phyloP scores from a whole-genome alignment of 2,113 vertebrate species.

The Sapayoa aenigma region DNA sequence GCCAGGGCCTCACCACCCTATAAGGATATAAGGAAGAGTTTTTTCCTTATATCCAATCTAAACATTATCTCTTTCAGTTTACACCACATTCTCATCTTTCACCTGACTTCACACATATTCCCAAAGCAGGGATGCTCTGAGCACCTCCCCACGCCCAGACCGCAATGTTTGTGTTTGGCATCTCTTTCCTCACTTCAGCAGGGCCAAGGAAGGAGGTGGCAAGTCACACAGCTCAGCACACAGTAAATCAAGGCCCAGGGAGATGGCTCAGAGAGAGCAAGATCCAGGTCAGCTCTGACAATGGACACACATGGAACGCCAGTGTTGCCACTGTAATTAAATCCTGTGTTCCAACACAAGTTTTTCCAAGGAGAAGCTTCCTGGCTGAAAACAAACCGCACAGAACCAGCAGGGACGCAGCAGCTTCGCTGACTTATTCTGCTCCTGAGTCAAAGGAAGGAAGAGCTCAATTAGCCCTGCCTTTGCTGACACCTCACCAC shows the following conservation, averaged over 20 bases:
- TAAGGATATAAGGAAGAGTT: not conserved
- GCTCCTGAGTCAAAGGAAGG: not conserved
- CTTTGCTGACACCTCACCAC: not conserved
- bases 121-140: not conserved
- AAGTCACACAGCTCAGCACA: accelerated
- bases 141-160: not conserved
- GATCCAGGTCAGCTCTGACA: not conserved
- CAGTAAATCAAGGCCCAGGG: not conserved
- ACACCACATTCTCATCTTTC: not conserved
- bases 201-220: accelerated
- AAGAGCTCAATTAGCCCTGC: not conserved
- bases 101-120: not conserved
- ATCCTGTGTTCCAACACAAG: not conserved
- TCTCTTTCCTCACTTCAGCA: not conserved
- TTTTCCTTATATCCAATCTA: not conserved
- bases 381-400: not conserved
- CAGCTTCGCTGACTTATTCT: not conserved
- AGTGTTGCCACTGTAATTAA: not conserved
- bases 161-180: accelerated
- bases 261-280: not conserved
- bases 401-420: not conserved
- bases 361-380: not conserved
- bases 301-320: accelerated
- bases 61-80: not conserved
- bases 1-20: not conserved